Conservation (phyloP, 2,888 invertebrate species). For the Caenorhabditis macrosperma region DNA sequence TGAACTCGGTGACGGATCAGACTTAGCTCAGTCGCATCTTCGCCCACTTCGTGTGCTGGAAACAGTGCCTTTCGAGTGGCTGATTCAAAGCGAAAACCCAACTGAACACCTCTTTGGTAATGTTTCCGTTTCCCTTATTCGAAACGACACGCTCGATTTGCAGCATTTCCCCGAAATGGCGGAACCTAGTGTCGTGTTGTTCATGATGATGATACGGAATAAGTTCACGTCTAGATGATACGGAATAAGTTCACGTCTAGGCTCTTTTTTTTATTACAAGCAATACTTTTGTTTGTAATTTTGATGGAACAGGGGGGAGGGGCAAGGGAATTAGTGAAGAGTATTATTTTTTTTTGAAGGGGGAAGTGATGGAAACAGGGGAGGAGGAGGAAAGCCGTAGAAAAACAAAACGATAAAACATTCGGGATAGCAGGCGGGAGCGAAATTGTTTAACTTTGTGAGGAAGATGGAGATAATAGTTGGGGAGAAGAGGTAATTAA, state of each 20-base stretch:
- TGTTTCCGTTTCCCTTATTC: conserved; percentile 56
- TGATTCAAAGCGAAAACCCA: neutral
- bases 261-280: conserved; percentile 45
- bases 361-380: neutral
- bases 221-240: neutral
- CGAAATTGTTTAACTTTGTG: neutral
- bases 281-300: conserved; percentile 21
- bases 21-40: conserved; percentile 32
- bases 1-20: conserved; percentile 52
- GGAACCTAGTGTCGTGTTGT: neutral
- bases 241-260: neutral
- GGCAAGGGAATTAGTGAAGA: conserved; percentile 25
- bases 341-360: too few species aligned
- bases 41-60: conserved; percentile 25
- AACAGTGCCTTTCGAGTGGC: too few species aligned
- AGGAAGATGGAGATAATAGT: neutral
- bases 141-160: conserved; percentile 51
- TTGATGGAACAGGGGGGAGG: neutral
- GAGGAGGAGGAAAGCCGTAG: conserved; percentile 7
- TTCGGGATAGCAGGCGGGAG: neutral
- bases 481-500: conserved; percentile 9
- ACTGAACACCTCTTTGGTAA: conserved; percentile 58
- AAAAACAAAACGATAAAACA: conserved; percentile 7
- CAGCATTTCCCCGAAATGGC: conserved; percentile 23
- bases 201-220: neutral